Conservation (phyloP, 2,113 vertebrate species). For the Eurypyga helias region DNA sequence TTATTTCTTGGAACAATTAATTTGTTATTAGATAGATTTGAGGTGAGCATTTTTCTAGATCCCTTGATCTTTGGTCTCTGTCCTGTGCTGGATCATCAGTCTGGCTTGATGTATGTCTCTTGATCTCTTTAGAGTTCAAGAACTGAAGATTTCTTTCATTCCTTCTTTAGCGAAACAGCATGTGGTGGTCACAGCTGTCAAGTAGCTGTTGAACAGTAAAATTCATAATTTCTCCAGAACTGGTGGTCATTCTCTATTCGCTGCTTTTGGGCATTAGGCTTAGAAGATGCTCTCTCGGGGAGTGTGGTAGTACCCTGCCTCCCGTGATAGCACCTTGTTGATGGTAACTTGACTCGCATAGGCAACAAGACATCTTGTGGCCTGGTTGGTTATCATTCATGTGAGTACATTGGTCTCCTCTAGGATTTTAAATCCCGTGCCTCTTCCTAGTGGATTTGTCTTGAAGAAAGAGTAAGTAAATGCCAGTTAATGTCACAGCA, state of each 20-base stretch:
- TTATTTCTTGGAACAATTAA: neutral
- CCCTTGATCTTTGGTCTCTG: neutral
- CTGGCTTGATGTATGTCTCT: neutral
- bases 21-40: neutral
- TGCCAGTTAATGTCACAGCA: neutral
- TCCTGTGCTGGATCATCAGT: neutral
- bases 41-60: neutral
- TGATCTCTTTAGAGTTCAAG: neutral
- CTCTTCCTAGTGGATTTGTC: neutral
- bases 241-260: neutral
- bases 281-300: neutral
- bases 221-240: neutral
- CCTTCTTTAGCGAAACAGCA: neutral
- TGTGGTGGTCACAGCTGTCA: neutral
- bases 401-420: neutral
- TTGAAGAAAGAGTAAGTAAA: neutral
- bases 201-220: neutral
- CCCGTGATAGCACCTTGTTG: neutral
- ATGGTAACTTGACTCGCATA: fast-evolving
- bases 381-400: neutral
- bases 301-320: neutral
- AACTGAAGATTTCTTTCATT: neutral
- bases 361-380: neutral
- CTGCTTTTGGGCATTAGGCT: neutral
- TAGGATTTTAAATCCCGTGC: neutral